Base-by-base conservation (phyloP, 2,113 vertebrate genomes). In the Sigmodon hispidus region DNA sequence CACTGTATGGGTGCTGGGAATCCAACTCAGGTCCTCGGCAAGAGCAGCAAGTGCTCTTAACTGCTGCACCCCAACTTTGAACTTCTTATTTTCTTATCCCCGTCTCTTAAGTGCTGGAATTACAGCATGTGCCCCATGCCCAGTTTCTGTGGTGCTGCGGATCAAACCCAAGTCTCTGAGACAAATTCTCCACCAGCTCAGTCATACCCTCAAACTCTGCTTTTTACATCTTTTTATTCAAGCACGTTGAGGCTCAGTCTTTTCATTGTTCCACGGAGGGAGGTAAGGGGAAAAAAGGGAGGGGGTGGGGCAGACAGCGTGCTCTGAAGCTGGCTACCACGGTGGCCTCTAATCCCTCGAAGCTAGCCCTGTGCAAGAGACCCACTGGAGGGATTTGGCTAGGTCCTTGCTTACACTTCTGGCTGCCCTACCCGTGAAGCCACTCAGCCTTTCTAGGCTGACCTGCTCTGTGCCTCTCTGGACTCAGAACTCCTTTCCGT, bases 401-500 rank as follows among this genome's bases (percentile, higher is more conserved):
- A 75, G 50, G 69, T 31, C 1, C 45, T 26, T 87, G 29, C 50
- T 40, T 0, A 17, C 40, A 24, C 50, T 94, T 19, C 75, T 0
- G 5, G 55, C 10, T 19, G n/a, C 31, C 17, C 24, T 8, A 43
- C 26, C 57, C 59, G 52, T 59, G 55, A 75, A 17, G 50, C 67
- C 57, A 13, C 48, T 73, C 79, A 13, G 36, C 5, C 13, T 59
- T 24, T 48, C 29, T 52, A 19, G 40, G 73, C 31, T 69, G 75
- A 79, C 72, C 22, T 7, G 26, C 19, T 61, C 52, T 43, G 16
- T 55, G 65, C 75, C 69, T 89, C 19, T 29, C 26, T 50, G n/a
- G 17, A n/a, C 75, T 75, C n/a, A 81, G 87, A 91, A 55, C 72
- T 75, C 87, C 43, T n/a, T 67, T 89, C 87, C 83, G 17, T 1